Conservation (phyloP, 2,888 invertebrate genomes). For the Eurois occulta region DNA sequence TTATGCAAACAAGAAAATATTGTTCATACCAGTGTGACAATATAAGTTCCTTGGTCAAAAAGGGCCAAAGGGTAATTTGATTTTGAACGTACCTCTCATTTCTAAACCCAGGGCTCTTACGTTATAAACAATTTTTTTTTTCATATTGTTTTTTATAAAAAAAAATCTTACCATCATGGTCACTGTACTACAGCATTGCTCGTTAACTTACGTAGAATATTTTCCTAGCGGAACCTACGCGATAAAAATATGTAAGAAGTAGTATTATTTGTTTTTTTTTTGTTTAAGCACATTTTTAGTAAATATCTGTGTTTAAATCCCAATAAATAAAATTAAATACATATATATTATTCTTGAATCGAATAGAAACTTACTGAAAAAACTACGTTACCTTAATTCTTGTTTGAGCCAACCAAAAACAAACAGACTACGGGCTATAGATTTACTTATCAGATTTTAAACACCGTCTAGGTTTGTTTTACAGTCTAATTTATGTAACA, state of each 20-base stretch:
- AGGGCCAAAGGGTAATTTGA: not conserved
- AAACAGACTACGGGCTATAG: not conserved
- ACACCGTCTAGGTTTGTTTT: not conserved
- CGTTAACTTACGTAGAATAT: constrained; percentile 48
- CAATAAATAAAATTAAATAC: not conserved
- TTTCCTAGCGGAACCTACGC: not conserved
- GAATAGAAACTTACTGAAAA: not conserved
- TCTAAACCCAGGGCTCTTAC: not conserved
- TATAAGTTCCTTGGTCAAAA: no score
- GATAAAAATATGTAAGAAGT: constrained; percentile 15
- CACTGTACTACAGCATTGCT: constrained; percentile 41
- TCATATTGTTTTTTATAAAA: not conserved
- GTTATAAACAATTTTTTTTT: constrained; percentile 1
- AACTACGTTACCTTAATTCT: not conserved
- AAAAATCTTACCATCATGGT: constrained; percentile 20
- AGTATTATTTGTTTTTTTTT: not conserved
- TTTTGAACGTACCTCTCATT: not conserved
- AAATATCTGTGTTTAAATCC: not conserved
- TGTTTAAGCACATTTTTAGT: not conserved
- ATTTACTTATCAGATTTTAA: not conserved
- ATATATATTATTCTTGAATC: not conserved
- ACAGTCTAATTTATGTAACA: not conserved
- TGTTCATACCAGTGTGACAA: not conserved
- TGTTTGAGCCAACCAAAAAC: not conserved
- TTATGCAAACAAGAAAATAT: not conserved